Evolutionary conservation across 2,113 vertebrate species (phyloP), one percentile per base, ranked within the genome.

Genomic region (Raphicerus campestris): DNA sequence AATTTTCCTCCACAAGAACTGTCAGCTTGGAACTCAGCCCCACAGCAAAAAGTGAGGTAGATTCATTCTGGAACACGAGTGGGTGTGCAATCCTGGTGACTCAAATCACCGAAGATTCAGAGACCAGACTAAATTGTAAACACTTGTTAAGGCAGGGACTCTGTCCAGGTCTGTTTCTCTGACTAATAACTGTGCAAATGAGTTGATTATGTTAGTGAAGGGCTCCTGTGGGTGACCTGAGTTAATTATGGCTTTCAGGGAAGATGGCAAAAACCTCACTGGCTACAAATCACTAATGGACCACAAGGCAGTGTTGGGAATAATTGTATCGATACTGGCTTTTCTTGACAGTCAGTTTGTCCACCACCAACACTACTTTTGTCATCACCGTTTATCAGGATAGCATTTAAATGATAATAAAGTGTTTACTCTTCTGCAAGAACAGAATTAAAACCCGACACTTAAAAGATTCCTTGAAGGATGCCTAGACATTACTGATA

Each of bases 11-110:
- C 51, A 47, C 19, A n/a, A 94, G 92, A 88, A 92, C 45, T 77
- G 70, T 89, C 87, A 94, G 63, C 75, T 97, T 90, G 78, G 89
- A 94, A 94, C 35, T 83, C 61, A 78, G 70, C 63, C 82, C 45
- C 39, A 51, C 15, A 87, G 93, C 81, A 86, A 87, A 58, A 96
- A 82, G 47, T 63, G 81, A 81, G 85, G 11, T 32, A 24, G 45
- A 94, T 66, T 77, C 39, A 42, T n/a, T 78, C 47, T 53, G 35
- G 81, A 78, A 78, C 45, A 42, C 0, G 11, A 9, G 32, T 88
- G 53, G 55, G 56, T 49, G 56, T 84, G 60, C 7, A 15, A 16
- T 17, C 53, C 86, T 26, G 39, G 45, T 63, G 51, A 66, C 6
- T 53, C 20, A 55, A 86, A 60, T 66, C 60, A 24, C 13, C 5